Evolutionary conservation across 2,888 invertebrate genomes (phyloP), one percentile per base, ranked within the genome.

Genomic region (Hirtodrosophila alboralis): DNA sequence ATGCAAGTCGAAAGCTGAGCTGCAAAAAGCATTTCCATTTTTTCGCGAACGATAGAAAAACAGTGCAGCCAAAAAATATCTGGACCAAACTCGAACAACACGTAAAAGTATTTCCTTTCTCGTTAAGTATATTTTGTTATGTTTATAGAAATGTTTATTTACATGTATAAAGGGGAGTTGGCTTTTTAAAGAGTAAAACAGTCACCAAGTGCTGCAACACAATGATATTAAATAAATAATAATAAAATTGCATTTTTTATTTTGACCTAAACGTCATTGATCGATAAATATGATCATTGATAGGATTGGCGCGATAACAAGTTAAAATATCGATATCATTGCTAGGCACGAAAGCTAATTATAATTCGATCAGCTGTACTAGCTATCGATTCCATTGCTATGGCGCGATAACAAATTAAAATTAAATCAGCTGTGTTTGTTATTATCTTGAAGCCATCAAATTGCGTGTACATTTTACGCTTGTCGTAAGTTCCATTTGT

Each of bases 11-110:
- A 95, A 96, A 86, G 93, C 94, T 56, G 94, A 95, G 33, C 93
- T 98, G 58, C 93, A 96, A 77, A 93, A 94, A 37, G 92, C 95
- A 66, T 92, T 98, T 86, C 96, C 97, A 26, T 98, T 98, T 91
- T 97, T 98, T 18, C 90, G 95, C 6, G 88, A 95, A 94, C 95
- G 85, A 59, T 78, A 78, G 49, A 52, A 16, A 3, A 4, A 14
- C 12, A 0, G 1, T 8, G 6, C 13, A n/a, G 6, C 3, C 4
- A 10, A 27, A 33, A 14, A 14, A 2, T 12, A 30, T 31, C 26
- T 40, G 53, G 38, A 66, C 16, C 53, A 66, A 53, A 53, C 76
- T 76, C 56, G 41, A 60, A 59, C 60, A 38, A 9, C 34, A 48
- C 27, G 18, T 36, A 13, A 44, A 64, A 77, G 79, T 79, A 76